Base-by-base conservation (phyloP, 2,113 vertebrate species). In the Tragelaphus imberbis region DNA sequence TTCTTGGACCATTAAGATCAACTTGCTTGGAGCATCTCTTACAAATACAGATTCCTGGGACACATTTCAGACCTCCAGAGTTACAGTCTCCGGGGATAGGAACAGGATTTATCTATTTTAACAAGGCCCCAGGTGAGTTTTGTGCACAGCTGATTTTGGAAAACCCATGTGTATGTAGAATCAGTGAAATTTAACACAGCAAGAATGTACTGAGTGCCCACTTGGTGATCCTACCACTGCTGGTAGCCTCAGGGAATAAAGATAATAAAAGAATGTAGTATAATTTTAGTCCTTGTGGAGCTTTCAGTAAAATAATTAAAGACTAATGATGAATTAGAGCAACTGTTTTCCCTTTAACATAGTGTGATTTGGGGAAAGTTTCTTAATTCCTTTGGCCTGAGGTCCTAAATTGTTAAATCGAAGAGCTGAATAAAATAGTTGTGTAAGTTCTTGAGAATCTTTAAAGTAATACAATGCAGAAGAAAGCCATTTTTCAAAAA, bases 221-320 rank as follows among this genome's bases (percentile, higher is more conserved):
- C 11, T 93, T 90, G 49, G 49, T 77, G 84, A 92, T 63, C 25
- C 8, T 53, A 61, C 16, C 75, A 21, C 7, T 58, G 40, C 12
- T 7, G 23, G 68, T 90, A 61, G 49, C 40, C 88, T 88, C 33
- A 11, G 84, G 53, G 53, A 92, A 75, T 68, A 81, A 61, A 79
- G n/a, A 61, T 47, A 88, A 90, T 85, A 88, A 96, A 94, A 96
- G 21, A 55, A 84, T 47, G 56, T n/a, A 71, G 84, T 7, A 85
- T 47, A 82, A 92, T 85, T 95, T 77, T 61, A 77, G 75, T 58
- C 49, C 65, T 96, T 25, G 6, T 30, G 19, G 59, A 51, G 7
- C 10, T 92, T 88, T 94, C 40, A 56, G 55, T 65, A 90, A 87
- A 95, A 36, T 90, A 93, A 98, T 97, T 95, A 95, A 91, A 87